Percentiles rank a stretch among this genome's conserved stretches.
These are phyloP conservation scores for Epirrhoe alternata DNA, from an alignment of 2,888 invertebrate genomes.

Conservation along the genomic window DNA sequence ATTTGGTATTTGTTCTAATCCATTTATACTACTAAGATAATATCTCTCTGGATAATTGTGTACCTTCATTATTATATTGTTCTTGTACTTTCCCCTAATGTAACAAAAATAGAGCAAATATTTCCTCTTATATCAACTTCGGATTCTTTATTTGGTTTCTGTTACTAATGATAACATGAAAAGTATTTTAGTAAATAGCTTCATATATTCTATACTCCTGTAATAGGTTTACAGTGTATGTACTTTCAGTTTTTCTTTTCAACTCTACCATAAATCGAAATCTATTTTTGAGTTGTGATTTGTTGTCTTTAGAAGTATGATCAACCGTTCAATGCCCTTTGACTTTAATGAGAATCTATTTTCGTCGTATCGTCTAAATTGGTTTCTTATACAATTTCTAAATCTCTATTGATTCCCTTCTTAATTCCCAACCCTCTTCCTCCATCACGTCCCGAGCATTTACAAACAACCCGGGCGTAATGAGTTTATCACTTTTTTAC, in stretches of 20 bases:
- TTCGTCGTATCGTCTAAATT: conserved; percentile 11
- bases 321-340: conserved; percentile 13
- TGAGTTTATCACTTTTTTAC: conserved; percentile 38
- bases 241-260: too few relatives aligned
- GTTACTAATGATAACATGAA: background rate
- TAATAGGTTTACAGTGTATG: too few relatives aligned
- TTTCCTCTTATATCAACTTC: background rate
- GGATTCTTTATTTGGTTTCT: background rate
- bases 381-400: conserved; percentile 16
- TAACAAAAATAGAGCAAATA: background rate
- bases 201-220: background rate
- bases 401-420: conserved; percentile 21
- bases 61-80: background rate
- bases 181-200: background rate
- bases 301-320: background rate
- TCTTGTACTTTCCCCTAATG: background rate
- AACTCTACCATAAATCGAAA: too few relatives aligned
- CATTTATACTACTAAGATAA: background rate
- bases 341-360: conserved; percentile 10
- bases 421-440: conserved; percentile 17
- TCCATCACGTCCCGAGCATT: conserved; percentile 22
- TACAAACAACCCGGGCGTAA: conserved; percentile 26
- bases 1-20: background rate
- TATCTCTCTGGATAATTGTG: background rate
- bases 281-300: background rate